These are phyloP conservation scores for Abscondita cerata DNA, from an alignment of 2,888 invertebrate species.

Conservation along the genomic window DNA sequence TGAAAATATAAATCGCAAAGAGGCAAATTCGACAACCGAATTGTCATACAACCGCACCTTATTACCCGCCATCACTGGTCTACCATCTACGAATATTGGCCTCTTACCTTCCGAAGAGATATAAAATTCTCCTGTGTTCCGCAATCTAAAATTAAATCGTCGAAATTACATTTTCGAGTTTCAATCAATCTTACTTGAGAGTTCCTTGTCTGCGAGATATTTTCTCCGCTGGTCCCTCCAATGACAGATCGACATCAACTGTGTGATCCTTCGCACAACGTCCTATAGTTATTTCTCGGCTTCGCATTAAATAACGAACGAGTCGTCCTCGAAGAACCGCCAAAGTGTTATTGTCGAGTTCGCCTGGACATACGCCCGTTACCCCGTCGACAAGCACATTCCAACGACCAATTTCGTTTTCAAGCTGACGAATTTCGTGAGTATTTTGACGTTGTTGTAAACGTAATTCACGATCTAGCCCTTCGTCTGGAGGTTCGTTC, in stretches of 20 bases:
- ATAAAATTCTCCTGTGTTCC: conserved; percentile 94
- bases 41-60: conserved; percentile 92
- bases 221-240: conserved; percentile 95
- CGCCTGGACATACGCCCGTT: conserved; percentile 81
- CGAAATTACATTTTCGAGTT: not conserved
- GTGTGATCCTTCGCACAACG: conserved; percentile 85
- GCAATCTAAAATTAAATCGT: conserved; percentile 62
- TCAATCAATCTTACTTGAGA: conserved; percentile 65
- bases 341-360: conserved; percentile 92
- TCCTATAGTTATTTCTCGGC: conserved; percentile 93
- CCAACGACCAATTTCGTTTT: conserved; percentile 88
- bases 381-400: conserved; percentile 93
- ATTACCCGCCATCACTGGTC: conserved; percentile 85
- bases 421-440: conserved; percentile 82
- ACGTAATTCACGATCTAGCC: conserved; percentile 78
- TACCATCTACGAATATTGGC: conserved; percentile 93
- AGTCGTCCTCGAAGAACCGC: conserved; percentile 91
- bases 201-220: conserved; percentile 93
- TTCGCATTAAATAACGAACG: conserved; percentile 93
- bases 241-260: conserved; percentile 91
- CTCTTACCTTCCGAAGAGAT: conserved; percentile 94
- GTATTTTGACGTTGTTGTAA: conserved; percentile 54
- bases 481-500: conserved; percentile 81
- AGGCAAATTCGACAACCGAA: conserved; percentile 93
- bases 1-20: conserved; percentile 90